phyloP scores from a whole-genome alignment of 2,888 invertebrate species.

The Epinotia brunnichana region DNA sequence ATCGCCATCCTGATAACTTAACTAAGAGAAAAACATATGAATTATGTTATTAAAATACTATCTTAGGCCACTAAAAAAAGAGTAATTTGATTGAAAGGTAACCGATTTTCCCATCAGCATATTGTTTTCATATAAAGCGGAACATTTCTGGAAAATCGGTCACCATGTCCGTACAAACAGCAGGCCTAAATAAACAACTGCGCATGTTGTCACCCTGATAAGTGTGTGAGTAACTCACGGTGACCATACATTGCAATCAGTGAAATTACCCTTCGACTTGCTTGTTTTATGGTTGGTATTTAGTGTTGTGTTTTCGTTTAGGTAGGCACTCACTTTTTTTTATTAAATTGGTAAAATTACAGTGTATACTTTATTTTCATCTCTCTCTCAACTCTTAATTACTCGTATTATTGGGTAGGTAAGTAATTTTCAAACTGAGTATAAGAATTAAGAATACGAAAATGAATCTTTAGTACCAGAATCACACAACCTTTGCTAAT shows the following conservation, averaged over 20 bases:
- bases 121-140: conserved; percentile 64
- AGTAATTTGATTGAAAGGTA: background rate
- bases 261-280: conserved; percentile 17
- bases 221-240: conserved; percentile 62
- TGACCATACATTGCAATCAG: conserved; percentile 54
- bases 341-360: background rate
- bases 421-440: too few relatives aligned
- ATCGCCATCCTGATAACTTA: too few relatives aligned
- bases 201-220: conserved; percentile 76
- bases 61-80: too few relatives aligned
- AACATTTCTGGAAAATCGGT: conserved; percentile 64
- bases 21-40: too few relatives aligned
- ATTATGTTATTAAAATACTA: too few relatives aligned
- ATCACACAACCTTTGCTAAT: too few relatives aligned
- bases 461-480: too few relatives aligned
- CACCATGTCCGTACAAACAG: conserved; percentile 75
- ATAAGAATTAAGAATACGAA: too few relatives aligned
- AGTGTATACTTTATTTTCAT: too few relatives aligned
- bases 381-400: too few relatives aligned
- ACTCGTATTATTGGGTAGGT: too few relatives aligned
- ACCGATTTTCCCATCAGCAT: background rate
- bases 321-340: conserved; percentile 11
- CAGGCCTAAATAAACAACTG: conserved; percentile 76
- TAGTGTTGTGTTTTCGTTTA: conserved; percentile 16
- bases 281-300: conserved; percentile 20